Evolutionary conservation across 1,140 invertebrate genomes (phyloP).

Genomic region (Psilanteris sp.): DNA sequence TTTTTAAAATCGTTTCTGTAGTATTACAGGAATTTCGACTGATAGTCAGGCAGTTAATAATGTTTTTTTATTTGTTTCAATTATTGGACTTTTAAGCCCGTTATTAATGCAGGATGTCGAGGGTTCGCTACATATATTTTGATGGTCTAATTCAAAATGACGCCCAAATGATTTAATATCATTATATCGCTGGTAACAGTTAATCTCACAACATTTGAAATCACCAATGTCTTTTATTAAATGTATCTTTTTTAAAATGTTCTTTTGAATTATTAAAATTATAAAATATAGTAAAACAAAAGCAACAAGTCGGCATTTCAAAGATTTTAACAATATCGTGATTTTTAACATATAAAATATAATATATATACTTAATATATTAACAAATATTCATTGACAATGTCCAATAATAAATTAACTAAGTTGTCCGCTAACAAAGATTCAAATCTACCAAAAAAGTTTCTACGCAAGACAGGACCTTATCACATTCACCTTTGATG

Average conservation of each 20-base stretch:
- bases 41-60: too few relatives aligned
- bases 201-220: conserved; percentile 7
- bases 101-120: neutral
- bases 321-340: neutral
- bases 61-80: neutral
- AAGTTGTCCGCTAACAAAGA: too few relatives aligned
- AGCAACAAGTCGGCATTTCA: conserved; percentile 18
- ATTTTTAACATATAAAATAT: too few relatives aligned
- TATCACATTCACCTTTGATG: too few relatives aligned
- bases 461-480: too few relatives aligned
- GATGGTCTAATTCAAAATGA: conserved; percentile 12
- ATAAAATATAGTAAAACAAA: neutral
- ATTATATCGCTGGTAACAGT: conserved; percentile 11
- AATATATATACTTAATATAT: too few relatives aligned
- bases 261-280: conserved; percentile 3
- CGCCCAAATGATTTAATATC: conserved; percentile 12
- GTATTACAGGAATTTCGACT: too few relatives aligned
- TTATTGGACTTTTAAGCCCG: neutral
- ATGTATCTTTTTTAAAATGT: conserved; percentile 25
- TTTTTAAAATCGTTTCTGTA: too few relatives aligned
- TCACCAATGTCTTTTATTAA: conserved; percentile 10
- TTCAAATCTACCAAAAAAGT: too few relatives aligned
- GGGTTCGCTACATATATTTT: neutral
- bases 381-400: too few relatives aligned
- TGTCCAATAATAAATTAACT: too few relatives aligned